Evolutionary conservation across 1,140 invertebrate species (phyloP).

Genomic region (Drosophila novamexicana): DNA sequence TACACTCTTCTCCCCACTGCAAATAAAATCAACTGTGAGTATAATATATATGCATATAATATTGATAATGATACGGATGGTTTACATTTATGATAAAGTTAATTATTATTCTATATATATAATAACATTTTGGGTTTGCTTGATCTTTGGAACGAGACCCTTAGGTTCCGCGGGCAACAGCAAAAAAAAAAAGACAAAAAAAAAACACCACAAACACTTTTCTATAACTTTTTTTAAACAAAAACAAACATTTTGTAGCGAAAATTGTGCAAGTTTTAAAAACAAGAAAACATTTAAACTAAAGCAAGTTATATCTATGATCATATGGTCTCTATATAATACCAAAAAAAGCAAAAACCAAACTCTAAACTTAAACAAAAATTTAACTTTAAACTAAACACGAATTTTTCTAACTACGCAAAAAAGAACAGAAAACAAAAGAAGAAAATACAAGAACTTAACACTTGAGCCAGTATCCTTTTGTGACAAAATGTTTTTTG

Average conservation of each 20-base stretch:
- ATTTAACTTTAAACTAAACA: constrained; percentile 70
- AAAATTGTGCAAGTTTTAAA: constrained; percentile 80
- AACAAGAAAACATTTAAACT: constrained; percentile 34
- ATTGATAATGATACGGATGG: constrained; percentile 36
- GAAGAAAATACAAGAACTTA: constrained; percentile 15
- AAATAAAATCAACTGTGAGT: constrained; percentile 74
- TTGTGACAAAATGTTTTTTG: constrained; percentile 26
- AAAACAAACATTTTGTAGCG: constrained; percentile 72
- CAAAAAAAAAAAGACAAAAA: constrained; percentile 18
- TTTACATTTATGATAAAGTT: background rate
- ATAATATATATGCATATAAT: constrained; percentile 43
- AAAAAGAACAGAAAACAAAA: background rate
- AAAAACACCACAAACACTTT: constrained; percentile 61
- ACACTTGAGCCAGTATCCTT: constrained; percentile 23
- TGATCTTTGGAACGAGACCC: constrained; percentile 57
- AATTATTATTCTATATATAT: constrained; percentile 33
- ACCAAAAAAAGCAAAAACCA: constrained; percentile 25
- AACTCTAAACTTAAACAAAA: constrained; percentile 46
- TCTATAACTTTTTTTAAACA: constrained; percentile 81
- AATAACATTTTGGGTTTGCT: constrained; percentile 63
- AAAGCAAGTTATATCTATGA: constrained; percentile 27
- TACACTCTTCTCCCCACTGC: constrained; percentile 68
- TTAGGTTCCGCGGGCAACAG: constrained; percentile 53
- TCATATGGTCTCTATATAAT: constrained; percentile 41
- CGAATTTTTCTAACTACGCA: constrained; percentile 69